phyloP scores from a whole-genome alignment of 1,140 invertebrate genomes.

The Drosophila arawakana region DNA sequence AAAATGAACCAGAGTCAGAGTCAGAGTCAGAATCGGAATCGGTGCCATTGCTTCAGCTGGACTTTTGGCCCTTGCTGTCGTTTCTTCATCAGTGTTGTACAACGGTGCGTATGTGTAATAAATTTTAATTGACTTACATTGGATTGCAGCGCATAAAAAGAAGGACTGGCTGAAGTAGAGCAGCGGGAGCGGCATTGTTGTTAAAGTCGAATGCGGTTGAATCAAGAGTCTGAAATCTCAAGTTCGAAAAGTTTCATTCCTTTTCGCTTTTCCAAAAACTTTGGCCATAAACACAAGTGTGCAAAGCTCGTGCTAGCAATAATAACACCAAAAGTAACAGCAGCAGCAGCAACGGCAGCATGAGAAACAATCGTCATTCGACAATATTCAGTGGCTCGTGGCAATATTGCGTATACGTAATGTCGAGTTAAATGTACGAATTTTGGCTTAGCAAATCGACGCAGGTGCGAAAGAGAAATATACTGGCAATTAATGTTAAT shows the following conservation, averaged over 20 bases:
- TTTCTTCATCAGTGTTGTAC: conserved; percentile 21
- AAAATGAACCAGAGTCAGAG: conserved; percentile 54
- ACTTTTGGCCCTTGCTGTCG: conserved; percentile 18
- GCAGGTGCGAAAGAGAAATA: conserved; percentile 73
- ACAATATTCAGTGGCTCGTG: conserved; percentile 36
- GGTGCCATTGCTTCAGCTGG: conserved; percentile 14
- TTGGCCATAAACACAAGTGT: conserved; percentile 71
- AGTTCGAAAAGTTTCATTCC: conserved; percentile 32
- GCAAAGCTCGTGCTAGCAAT: conserved; percentile 45
- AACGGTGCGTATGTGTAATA: conserved; percentile 76
- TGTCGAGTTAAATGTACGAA: conserved; percentile 73
- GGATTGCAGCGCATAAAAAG: conserved; percentile 55
- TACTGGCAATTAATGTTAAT: conserved; percentile 76
- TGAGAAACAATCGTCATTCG: conserved; percentile 18
- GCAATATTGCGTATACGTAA: conserved; percentile 65
- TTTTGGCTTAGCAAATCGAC: conserved; percentile 37
- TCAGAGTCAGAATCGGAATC: too few species aligned
- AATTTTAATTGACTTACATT: conserved; percentile 78
- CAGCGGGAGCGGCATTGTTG: conserved; percentile 53
- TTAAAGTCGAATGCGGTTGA: conserved; percentile 60
- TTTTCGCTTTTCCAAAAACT: conserved; percentile 58
- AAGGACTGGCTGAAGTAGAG: conserved; percentile 26
- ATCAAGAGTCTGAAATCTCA: conserved; percentile 63
- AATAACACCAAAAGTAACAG: conserved; percentile 21
- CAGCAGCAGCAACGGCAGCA: conserved; percentile 19